Percentiles rank a stretch among this genome's conserved stretches.
phyloP scores from a whole-genome alignment of 2,113 vertebrate species.

The Siphamia tubifer region DNA sequence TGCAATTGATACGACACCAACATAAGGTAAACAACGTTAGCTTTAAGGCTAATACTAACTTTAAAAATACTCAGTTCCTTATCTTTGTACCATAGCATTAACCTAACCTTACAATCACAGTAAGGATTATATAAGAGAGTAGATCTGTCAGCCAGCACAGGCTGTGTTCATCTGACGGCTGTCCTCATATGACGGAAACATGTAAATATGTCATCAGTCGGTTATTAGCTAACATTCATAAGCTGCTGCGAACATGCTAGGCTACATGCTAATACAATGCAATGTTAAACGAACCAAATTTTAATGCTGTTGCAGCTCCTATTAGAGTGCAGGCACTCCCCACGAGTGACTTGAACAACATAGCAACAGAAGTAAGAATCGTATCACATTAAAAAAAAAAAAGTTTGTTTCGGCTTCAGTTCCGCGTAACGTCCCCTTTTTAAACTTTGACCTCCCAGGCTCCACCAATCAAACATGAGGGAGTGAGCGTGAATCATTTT shows the following conservation, averaged over 20 bases:
- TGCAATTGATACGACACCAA: not conserved
- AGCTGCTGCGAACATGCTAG: not conserved
- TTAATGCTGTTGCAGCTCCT: constrained; percentile 68
- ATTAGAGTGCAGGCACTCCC: constrained; percentile 76
- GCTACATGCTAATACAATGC: not conserved
- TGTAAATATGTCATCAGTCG: not conserved
- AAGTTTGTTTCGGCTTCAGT: constrained; percentile 42
- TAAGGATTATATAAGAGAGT: not conserved
- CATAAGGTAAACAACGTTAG: constrained; percentile 21
- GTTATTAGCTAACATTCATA: not conserved
- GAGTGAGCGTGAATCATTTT: constrained; percentile 1
- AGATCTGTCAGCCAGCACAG: not conserved
- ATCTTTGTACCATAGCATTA: not conserved
- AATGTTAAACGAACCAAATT: constrained; percentile 60
- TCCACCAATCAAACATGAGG: constrained; percentile 62
- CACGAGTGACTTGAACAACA: constrained; percentile 73
- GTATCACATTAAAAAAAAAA: constrained; percentile 37
- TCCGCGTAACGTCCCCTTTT: constrained; percentile 56
- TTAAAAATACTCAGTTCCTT: not conserved
- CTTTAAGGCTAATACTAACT: not conserved
- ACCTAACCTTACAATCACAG: not conserved
- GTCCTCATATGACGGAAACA: not conserved
- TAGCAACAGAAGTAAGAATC: constrained; percentile 46
- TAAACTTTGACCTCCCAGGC: constrained; percentile 42
- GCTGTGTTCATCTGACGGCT: not conserved